Base-by-base conservation (phyloP, 2,113 vertebrate genomes). In the Pterocles gutturalis region DNA sequence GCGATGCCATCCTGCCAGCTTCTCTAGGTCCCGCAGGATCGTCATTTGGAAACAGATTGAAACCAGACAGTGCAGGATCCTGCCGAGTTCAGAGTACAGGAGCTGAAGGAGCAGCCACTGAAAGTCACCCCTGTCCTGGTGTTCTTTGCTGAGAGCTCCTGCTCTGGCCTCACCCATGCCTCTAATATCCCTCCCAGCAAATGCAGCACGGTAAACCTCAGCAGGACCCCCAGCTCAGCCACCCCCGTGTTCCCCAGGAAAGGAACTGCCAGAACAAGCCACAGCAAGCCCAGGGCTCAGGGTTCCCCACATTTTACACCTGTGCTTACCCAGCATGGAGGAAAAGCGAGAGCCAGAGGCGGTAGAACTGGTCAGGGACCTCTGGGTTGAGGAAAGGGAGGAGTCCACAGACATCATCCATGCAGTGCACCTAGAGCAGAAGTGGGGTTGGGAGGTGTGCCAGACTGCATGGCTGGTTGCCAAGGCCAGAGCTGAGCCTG, bases 31-130 rank as follows among this genome's bases (percentile, higher is more conserved):
- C 83, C 99, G 97, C 91, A 99, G 96, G 96, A 99, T 99, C 43
- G 99, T 99, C 99, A 99, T 99, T 98, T 99, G 99, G 98, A 99
- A 99, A 93, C 99, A 99, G 95, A 99, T 93, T 4, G 99, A 99
- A 91, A 99, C 99, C 98, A 99, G 97, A 96, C 99, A 99, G 98
- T 99, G 99, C 98, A 99, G 98, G 98, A 99, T 98, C 98, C 99
- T 99, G 98, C 91, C 91, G 95, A 95, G 70, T 10, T 89, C 86
- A 62, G 75, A 58, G 76, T 75, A 98, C 91, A 89, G 33, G 55
- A 86, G 82, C 90, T 96, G 89, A 97, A 95, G 90, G 67, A 94
- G 94, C 84, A 78, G 89, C 93, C 80, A 48, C 83, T 53, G 65
- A 51, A 46, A 83, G 49, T 72, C 84, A 54, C 28, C 54, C 34